Evolutionary conservation across 2,888 invertebrate genomes (phyloP), one percentile per base, ranked within the genome.

Genomic region (Campoletis raptor): DNA sequence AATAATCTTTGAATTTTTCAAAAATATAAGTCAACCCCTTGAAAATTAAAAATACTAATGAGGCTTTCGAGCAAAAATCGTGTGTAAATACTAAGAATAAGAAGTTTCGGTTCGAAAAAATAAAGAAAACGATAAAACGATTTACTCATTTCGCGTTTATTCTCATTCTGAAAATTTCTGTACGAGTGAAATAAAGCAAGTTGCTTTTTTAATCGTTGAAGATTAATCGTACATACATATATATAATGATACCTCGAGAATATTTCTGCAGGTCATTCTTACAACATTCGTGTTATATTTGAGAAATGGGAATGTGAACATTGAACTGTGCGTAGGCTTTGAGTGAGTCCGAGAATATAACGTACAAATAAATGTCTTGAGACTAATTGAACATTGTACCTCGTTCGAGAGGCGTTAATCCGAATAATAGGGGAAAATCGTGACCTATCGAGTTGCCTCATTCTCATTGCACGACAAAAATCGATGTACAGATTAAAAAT

Each of bases 271-370:
- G 70, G 54, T 82, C 82, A 73, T 48, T 73, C 36, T 78, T 48
- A 45, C 81, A 77, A 64, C 45, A 61, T 61, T 54, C 36, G 15
- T 76, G 30, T 30, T 21, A 69, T 64, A 85, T 76, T 54, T 40
- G 15, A 73, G 30, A 69, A 42, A 42, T 42, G 61, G 61, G 48
- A 40, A 57, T 30, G 69, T 81, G 83, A 77, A 86, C 86, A 77
- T 86, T 86, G 86, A 83, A 86, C 86, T 54, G 37, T 77, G 83
- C 81, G 80, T 83, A 48, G 80, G 61, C 81, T 54, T 52, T 21
- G 42, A 66, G 24, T 48, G 54, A 57, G 57, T 40, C 52, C 21
- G 67, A 18, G n/a, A 77, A 85, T 77, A 77, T 24, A 74, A 72
- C 36, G 40, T 64, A 18, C 9, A 57, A 10, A 73, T 64, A 66